Base-by-base conservation (phyloP, 2,888 invertebrate genomes). In the Apodemia zela region DNA sequence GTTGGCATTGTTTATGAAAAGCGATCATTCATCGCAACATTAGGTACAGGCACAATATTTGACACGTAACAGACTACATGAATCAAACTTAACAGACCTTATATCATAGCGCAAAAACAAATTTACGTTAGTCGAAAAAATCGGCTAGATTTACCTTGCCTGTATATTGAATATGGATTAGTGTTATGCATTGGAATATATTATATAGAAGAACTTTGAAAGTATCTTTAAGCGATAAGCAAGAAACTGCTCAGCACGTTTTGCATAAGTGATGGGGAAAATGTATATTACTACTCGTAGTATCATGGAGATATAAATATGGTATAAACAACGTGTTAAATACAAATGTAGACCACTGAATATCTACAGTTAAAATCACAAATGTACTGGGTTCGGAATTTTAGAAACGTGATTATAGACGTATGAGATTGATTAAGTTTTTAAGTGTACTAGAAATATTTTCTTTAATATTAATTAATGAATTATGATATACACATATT, bases 1-100 rank as follows among this genome's bases (percentile, higher is more conserved):
- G 86, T 85, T 85, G 86, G 84, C 85, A 86, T 77, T 74, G 81
- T 78, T 75, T 76, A 73, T 82, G 82, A 84, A 82, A 78, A 80
- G 80, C 82, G 82, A 81, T 80, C 80, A 78, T 81, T 84, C 80
- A 84, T 83, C 81, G 83, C 82, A 75, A 82, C 79, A 79, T 66
- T 67, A 81, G 54, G 54, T 54, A 54, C 54, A 25, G 25, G 29
- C 54, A 47, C 45, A 57, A 76, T 57, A 57, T 57, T 57, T 57
- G 54, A 57, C 15, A 57, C n/a, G 54, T 29, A n/a, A 57, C 54
- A 29, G 54, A 57, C 54, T 25, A 54, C 5, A 57, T 25, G 25
- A 57, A 54, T 54, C 54, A 54, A 21, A 21, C 21, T 54, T 25
- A 54, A 54, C 6, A n/a, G 45, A 45, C 54, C 15, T 54, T 54